Evolutionary conservation across 1,140 invertebrate genomes (phyloP), one percentile per base, ranked within the genome.

Genomic region (Sesamia nonagrioides): DNA sequence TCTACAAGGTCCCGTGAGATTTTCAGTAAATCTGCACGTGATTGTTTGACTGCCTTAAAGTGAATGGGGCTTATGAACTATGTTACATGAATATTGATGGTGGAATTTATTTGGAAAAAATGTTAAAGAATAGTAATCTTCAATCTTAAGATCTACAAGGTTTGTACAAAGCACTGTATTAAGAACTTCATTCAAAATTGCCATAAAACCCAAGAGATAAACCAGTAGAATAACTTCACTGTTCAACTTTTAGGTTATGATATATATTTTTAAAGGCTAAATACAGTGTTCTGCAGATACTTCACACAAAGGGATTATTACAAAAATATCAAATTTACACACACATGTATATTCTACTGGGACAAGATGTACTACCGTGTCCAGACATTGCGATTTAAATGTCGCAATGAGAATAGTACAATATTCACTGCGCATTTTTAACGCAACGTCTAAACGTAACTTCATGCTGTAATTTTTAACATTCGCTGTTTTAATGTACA

Each of bases 271-370:
- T 15, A 69, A 18, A 42, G 37, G 2, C 21, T 21, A 50, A 48
- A 69, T 50, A 69, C 66, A 50, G 66, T 69, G 21, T 48, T 69
- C 6, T 27, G 42, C 2, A n/a, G 15, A 48, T 50, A 50, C 66
- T 69, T 69, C 42, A 54, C 68, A 37, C 48, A 71, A 71, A 71
- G 68, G 27, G 27, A 71, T 54, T 71, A 71, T 56, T 74, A 74
- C 18, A 74, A 74, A 74, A 74, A 74, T 74, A 74, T 74, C 52
- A 74, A 74, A 74, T 74, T 58, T 74, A 74, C 50, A 72, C 71
- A 27, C 60, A 58, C 66, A 69, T 13, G 63, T 48, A 73, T 27
- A 60, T 48, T 60, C 52, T 74, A 74, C 71, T 74, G 71, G 54
- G 71, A 58, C n/a, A 74, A 60, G 13, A 66, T 66, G 37, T 66